phyloP scores from a whole-genome alignment of 2,113 vertebrate genomes.

The Craseonycteris thonglongyai region DNA sequence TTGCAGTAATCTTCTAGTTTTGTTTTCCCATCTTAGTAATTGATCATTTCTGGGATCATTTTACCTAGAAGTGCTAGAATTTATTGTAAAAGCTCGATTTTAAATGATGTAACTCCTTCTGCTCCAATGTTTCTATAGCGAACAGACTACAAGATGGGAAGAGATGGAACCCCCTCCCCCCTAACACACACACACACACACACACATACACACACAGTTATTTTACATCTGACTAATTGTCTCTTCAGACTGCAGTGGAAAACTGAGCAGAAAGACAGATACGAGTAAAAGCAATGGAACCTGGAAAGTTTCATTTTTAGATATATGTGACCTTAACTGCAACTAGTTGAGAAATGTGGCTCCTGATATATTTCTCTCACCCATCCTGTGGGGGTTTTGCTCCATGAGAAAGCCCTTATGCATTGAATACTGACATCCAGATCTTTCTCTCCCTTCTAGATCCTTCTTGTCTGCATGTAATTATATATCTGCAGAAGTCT shows the following conservation, averaged over 20 bases:
- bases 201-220: neutral
- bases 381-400: neutral
- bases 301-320: neutral
- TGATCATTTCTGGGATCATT: neutral
- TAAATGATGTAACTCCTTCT: neutral
- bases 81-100: neutral
- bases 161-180: neutral
- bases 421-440: neutral
- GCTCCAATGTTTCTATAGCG: neutral
- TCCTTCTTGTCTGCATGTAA: neutral
- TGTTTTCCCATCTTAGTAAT: neutral
- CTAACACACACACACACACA: no score
- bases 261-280: neutral
- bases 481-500: neutral
- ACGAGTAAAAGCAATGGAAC: neutral
- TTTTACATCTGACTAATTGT: neutral
- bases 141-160: neutral
- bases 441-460: neutral
- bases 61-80: neutral
- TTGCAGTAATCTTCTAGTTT: neutral
- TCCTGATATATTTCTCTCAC: neutral
- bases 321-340: neutral
- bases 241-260: neutral
- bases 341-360: neutral
- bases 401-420: neutral